A percentile compares a stretch with the other conserved stretches of the same genome.
Evolutionary conservation across 2,113 vertebrate genomes (phyloP).

Genomic region (Colius striatus): DNA sequence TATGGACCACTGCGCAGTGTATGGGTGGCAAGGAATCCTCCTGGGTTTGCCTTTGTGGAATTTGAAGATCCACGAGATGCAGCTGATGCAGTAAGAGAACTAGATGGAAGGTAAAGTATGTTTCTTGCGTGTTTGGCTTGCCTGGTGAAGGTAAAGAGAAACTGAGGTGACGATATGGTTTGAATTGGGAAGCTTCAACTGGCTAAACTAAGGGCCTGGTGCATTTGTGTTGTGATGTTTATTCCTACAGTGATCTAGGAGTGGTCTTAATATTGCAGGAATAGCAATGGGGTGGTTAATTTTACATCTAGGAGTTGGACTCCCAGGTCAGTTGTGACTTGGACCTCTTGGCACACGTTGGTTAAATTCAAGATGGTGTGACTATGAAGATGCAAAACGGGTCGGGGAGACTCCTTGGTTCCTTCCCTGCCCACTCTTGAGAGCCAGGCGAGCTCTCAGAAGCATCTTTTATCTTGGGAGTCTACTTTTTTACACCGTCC

Average conservation of each 20-base stretch:
- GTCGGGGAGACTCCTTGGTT: neutral
- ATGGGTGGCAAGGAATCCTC: constrained; percentile 97
- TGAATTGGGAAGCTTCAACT: neutral
- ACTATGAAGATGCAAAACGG: neutral
- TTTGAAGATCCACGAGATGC: constrained; percentile 98
- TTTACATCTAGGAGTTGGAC: neutral
- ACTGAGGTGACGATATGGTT: neutral
- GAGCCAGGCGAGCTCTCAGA: neutral
- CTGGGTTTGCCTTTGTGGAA: constrained; percentile 97
- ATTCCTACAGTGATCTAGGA: accelerated
- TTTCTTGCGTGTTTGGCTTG: accelerated
- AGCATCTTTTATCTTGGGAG: neutral
- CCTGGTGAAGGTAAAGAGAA: neutral
- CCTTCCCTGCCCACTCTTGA: neutral
- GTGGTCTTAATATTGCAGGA: no score
- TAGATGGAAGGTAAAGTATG: constrained; percentile 92
- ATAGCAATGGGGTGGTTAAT: neutral
- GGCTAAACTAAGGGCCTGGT: accelerated
- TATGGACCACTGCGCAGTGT: constrained; percentile 96
- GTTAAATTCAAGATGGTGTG: neutral
- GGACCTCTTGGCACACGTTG: accelerated
- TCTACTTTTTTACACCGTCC: neutral
- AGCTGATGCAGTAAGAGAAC: constrained; percentile 95
- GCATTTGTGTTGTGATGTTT: accelerated
- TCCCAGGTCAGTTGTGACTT: neutral